These are phyloP conservation scores for Panopea generosa DNA, from an alignment of 2,888 invertebrate genomes.

Conservation along the genomic window DNA sequence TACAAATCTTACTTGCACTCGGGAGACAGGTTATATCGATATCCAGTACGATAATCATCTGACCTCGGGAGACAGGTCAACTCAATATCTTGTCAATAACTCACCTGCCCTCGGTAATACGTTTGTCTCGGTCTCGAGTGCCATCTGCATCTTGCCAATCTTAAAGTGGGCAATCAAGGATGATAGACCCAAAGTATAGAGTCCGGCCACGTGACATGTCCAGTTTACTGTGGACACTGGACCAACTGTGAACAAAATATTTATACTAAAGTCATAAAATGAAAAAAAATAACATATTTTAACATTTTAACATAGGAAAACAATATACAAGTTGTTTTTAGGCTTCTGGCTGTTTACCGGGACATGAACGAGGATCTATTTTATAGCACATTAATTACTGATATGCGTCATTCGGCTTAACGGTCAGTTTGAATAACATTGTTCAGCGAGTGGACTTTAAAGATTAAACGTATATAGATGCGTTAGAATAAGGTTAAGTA, in stretches of 20 bases:
- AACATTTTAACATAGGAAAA: no score
- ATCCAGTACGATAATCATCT: not conserved
- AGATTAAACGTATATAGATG: no score
- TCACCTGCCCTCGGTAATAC: conserved; percentile 75
- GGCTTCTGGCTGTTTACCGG: no score
- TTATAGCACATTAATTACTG: no score
- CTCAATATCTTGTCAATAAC: not conserved
- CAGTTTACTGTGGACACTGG: conserved; percentile 68
- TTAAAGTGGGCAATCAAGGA: conserved; percentile 81
- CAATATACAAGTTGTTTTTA: no score
- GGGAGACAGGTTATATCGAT: not conserved
- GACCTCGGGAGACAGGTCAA: not conserved
- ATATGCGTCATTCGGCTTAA: no score
- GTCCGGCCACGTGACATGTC: conserved; percentile 71
- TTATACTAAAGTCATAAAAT: conserved; percentile 44
- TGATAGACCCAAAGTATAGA: conserved; percentile 72
- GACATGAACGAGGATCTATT: no score
- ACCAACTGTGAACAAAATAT: conserved; percentile 63
- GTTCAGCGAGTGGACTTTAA: no score
- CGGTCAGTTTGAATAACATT: no score
- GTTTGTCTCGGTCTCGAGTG: conserved; percentile 66
- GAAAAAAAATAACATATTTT: no score
- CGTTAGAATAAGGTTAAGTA: no score
- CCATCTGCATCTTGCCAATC: conserved; percentile 75
- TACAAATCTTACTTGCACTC: no score